Base-by-base conservation (phyloP, 2,888 invertebrate species). In the Scaptomyza caliginosa region DNA sequence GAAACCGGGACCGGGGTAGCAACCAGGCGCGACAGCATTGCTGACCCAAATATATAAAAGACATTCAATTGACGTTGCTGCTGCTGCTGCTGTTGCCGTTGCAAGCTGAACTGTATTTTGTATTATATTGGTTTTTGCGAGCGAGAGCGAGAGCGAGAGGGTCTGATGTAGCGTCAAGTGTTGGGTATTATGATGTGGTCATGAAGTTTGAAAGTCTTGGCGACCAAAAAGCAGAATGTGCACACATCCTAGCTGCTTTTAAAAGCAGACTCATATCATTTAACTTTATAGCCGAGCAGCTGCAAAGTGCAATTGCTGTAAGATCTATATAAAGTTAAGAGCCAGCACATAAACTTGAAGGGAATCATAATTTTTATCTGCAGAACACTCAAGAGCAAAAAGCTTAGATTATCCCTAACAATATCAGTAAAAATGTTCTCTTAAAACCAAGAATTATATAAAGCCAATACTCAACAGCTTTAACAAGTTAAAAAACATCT, bases 41-140 rank as follows among this genome's bases (percentile, higher is more conserved):
- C 81, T 84, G 83, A 84, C 83, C 83, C 84, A 88, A 77, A 88
- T 84, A 62, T 56, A 34, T 34, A 69, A 70, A 70, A 75, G 75
- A 83, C 77, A 83, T 87, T 86, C 81, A 83, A 80, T 86, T 70
- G 79, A 78, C 56, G 46, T 32, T 32, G 32, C 2, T 32, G 32
- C 28, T n/a, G n/a, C 28, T 1, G n/a, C 7, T 7, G 13, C 7
- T 1, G 40, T 32, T 8, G 34, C 16, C 4, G 8, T 49, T 42
- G 38, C 57, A 48, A 46, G 16, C 45, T 54, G 42, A 69, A 83
- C 77, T 66, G 75, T 77, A 64, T 52, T 69, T 71, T 74, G n/a
- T 74, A 77, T 72, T 68, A 80, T 74, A 80, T 78, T 78, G 78
- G 78, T 43, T 34, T 3, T 3, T 6, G 13, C 5, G n/a, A 19